Base-by-base conservation (phyloP, 2,888 invertebrate species). In the Diaperis boleti region DNA sequence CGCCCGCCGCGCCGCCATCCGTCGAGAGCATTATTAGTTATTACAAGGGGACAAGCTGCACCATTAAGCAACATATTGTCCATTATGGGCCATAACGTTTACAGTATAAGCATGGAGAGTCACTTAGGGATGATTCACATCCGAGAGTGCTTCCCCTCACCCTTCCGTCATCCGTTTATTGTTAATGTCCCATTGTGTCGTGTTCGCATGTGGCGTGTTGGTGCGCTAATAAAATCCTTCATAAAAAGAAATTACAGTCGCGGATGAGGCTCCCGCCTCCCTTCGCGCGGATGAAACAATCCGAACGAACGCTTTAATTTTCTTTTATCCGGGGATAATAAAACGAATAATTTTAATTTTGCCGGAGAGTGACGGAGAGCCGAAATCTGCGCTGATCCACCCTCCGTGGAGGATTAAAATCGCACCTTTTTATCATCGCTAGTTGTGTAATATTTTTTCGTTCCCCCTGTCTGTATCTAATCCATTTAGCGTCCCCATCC, bases 361-460 rank as follows among this genome's bases (percentile, higher is more conserved):
- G 8, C 14, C 4, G 37, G 11, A 31, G 42, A 29, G 56, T 17
- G 33, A 26, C 18, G 41, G 41, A 1, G 18, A 11, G 5, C 26
- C 31, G 49, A 45, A 59, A 59, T 59, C 50, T 44, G 52, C 22
- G 18, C 41, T 37, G 39, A 59, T 45, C 57, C 57, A 45, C 47
- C 57, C 57, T 57, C 59, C 47, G 49, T n/a, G 10, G 47, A 11
- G 69, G 75, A 77, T 77, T 76, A 77, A 77, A 75, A 73, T 75
- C 74, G 75, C 76, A 76, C 76, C 76, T 76, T 78, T 77, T 77
- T 76, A 76, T 78, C 76, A 77, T 75, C 73, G 72, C 71, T 68
- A 74, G 75, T 75, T 73, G 76, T 74, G 77, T 76, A 77, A 79
- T 79, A 79, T 79, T 79, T 78, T 78, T 77, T 74, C 78, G 74